These are phyloP conservation scores for Scatophagus argus DNA, from an alignment of 2,113 vertebrate genomes.

Conservation along the genomic window DNA sequence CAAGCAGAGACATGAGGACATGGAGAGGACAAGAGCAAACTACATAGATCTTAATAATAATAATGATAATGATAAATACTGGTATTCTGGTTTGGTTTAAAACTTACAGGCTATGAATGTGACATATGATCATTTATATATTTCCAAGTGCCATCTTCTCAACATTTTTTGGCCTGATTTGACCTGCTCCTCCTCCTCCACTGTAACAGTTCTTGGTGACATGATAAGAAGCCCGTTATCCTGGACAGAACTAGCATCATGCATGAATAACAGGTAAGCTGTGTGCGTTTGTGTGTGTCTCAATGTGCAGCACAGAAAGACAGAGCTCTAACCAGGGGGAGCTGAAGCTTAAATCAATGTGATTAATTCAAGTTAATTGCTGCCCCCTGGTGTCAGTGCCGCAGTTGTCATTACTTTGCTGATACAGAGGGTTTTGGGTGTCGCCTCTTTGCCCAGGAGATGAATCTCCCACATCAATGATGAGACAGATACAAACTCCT, in stretches of 20 bases:
- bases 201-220: neutral
- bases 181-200: neutral
- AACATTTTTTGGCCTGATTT: neutral
- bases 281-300: slow-evolving; percentile 11
- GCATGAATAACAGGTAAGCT: slow-evolving; percentile 9
- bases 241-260: slow-evolving; percentile 7
- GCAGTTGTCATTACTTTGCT: slow-evolving; percentile 69
- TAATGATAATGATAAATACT: neutral
- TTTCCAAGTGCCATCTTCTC: neutral
- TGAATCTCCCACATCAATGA: slow-evolving; percentile 70
- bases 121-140: neutral
- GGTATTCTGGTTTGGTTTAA: neutral
- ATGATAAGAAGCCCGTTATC: slow-evolving; percentile 14
- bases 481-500: slow-evolving; percentile 59
- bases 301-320: slow-evolving; percentile 26
- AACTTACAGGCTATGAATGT: neutral
- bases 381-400: slow-evolving; percentile 69
- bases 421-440: slow-evolving; percentile 61
- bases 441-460: slow-evolving; percentile 54
- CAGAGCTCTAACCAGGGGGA: slow-evolving; percentile 37
- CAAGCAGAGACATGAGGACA: slow-evolving; percentile 1
- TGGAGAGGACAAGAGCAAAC: slow-evolving; percentile 13
- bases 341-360: slow-evolving; percentile 69
- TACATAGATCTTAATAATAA: neutral
- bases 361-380: slow-evolving; percentile 80